Base-by-base conservation (phyloP, 1,140 invertebrate genomes). In the Heliconius congener region DNA sequence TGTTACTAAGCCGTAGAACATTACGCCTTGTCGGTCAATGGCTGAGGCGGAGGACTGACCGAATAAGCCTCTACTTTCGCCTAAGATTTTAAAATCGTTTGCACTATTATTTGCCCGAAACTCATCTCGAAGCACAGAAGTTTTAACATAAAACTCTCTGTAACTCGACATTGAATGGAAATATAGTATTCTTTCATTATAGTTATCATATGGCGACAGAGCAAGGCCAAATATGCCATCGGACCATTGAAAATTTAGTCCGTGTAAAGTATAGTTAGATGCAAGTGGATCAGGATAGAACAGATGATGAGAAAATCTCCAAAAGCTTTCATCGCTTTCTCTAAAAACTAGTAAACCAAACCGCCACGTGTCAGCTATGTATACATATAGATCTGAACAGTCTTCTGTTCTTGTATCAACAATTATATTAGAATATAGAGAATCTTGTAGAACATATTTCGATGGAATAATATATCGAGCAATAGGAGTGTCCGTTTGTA, bases 141-240 rank as follows among this genome's bases (percentile, higher is more conserved):
- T 96, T 8, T 96, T 95, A 0, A 98, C 96, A 34, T 95, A 96
- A 86, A 97, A 98, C 89, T 98, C 97, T 87, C 95, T 94, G 82
- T 96, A 97, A 86, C 97, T 97, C 1, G 97, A 97, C 96, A 98
- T 96, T 0, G 97, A 96, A 92, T 98, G 97, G 85, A 97, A 98
- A 82, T 96, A 98, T 11, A 98, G 83, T 2, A 96, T 94, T 60
- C 96, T 93, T 27, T 97, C 96, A 3, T 90, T 83, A 11, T 83
- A 87, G n/a, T 95, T 85, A 73, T 96, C 93, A 0, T 95, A 75
- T 0, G 96, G 96, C 30, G 96, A 96, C 27, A 98, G 84, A 11
- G 97, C 96, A 82, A 98, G 93, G 0, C 97, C 97, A 85, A 98
- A 97, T 23, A 98, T 95, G 2, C 97, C 97, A 85, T 98, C 97